Percentiles rank a stretch among this genome's conserved stretches.
phyloP scores from a whole-genome alignment of 1,140 invertebrate species.

The Drosophila truncata region DNA sequence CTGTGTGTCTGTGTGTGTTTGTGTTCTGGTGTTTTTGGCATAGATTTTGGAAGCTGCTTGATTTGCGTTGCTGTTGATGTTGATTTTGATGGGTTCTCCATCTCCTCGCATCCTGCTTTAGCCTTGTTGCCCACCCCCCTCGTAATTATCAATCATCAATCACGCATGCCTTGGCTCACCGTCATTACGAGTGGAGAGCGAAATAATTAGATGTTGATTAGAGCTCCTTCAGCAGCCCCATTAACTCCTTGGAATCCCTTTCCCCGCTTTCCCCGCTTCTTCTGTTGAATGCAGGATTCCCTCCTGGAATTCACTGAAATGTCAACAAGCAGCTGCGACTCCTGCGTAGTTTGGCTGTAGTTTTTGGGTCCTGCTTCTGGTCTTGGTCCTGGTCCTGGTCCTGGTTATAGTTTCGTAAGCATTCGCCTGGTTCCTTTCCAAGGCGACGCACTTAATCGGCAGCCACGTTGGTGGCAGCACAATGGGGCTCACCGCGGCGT shows the following conservation, averaged over 20 bases:
- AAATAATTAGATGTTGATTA: constrained; percentile 75
- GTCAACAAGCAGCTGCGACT: constrained; percentile 50
- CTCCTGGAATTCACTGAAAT: constrained; percentile 29
- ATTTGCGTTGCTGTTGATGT: constrained; percentile 28
- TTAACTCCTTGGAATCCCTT: neutral
- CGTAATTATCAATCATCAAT: constrained; percentile 65
- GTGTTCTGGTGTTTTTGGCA: constrained; percentile 48
- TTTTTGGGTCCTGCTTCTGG: neutral
- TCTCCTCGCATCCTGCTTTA: too few species aligned
- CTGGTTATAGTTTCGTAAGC: constrained; percentile 14
- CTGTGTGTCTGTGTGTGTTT: constrained; percentile 28
- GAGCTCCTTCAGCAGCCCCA: constrained; percentile 10
- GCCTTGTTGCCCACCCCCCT: neutral
- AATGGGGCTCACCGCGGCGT: constrained; percentile 74
- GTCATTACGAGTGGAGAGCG: constrained; percentile 36
- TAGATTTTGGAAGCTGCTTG: constrained; percentile 62
- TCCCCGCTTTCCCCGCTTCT: neutral
- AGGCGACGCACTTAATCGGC: constrained; percentile 73
- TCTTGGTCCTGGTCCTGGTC: neutral
- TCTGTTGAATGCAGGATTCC: constrained; percentile 2
- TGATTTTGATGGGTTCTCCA: constrained; percentile 7
- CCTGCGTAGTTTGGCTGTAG: constrained; percentile 7
- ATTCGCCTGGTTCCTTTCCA: constrained; percentile 10
- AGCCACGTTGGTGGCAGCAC: constrained; percentile 49
- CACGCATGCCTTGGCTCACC: constrained; percentile 47